Evolutionary conservation across 2,888 invertebrate genomes (phyloP), one percentile per base, ranked within the genome.

Genomic region (Drosophila picticornis): DNA sequence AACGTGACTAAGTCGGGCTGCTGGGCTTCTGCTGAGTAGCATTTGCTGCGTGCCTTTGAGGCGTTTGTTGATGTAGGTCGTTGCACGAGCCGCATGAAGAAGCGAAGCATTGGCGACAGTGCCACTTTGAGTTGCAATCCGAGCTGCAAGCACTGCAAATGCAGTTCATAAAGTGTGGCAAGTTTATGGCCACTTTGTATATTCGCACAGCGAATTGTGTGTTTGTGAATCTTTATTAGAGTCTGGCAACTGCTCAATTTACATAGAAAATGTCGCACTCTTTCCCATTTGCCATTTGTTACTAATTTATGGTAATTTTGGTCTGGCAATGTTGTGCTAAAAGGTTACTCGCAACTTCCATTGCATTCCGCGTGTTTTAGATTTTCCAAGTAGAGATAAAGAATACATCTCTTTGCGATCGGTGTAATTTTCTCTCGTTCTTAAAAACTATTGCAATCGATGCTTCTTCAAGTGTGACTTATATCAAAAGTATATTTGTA

Each of bases 11-110:
- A 84, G 71, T 66, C 56, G 79, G 77, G 77, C 66, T 75, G 74
- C 65, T 73, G 76, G 63, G 62, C 72, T 46, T 10, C 59, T 51
- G 50, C 58, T 50, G 40, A 43, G 71, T 75, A 56, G 64, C 11
- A 48, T 67, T 79, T 29, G 80, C 73, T 83, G 76, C 83, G 81
- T 86, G 81, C 71, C 67, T 89, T 71, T 70, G 58, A 62, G 68
- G 70, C 88, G 70, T 65, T 86, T 75, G 64, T 82, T 86, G 88
- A 89, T 87, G 85, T 86, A 89, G 89, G 89, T 86, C 85, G 85
- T 80, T 80, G 84, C 64, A 32, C 53, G 57, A 58, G 48, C 46
- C 46, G 53, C 57, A 58, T 43, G 56, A 25, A 16, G 27, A 43
- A 57, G 63, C 72, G 58, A 52, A 48, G 56, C 66, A 50, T 60